Base-by-base conservation (phyloP, 2,888 invertebrate species). In the Petrophora chlorosata region DNA sequence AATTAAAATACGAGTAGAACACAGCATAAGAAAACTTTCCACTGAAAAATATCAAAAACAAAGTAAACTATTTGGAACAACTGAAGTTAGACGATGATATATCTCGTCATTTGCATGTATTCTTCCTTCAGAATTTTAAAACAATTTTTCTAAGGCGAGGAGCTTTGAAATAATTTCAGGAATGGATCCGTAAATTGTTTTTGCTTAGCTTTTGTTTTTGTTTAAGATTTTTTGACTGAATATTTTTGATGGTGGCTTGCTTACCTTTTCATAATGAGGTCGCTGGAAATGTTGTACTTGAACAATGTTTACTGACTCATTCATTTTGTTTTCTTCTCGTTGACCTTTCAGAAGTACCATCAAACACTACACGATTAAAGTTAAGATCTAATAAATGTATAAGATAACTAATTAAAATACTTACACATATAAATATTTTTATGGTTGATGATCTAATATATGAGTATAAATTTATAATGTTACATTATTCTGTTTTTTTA, bases 171-270 rank as follows among this genome's bases (percentile, higher is more conserved):
- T 58, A 67, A 68, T 71, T 71, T 61, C 42, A 40, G 53, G 62
- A 62, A 68, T 59, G 55, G 63, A 61, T 63, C 53, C 49, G 48
- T 50, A 60, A 65, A 65, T 63, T 67, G 63, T 64, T 66, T 54
- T 68, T 62, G 48, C 56, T 56, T 43, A 53, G 53, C 47, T 53
- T 59, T 46, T 47, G 42, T 53, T 58, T 54, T 59, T 58, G 50
- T 59, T 58, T 46, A 56, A 49, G 53, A 60, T 59, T 55, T 59
- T 55, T 56, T 45, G 32, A 52, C 56, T 52, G 58, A 53, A 55
- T 49, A 49, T 59, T 61, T 61, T 48, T 39, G 43, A 53, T 47
- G 44, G 40, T 36, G 40, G n/a, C n/a, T n/a, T n/a, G 45, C 40
- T 50, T 54, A 50, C 52, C 50, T 59, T 53, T 47, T 54, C 29